Evolutionary conservation across 2,888 invertebrate genomes (phyloP), one percentile per base, ranked within the genome.

Genomic region (Palloptera scutellata): DNA sequence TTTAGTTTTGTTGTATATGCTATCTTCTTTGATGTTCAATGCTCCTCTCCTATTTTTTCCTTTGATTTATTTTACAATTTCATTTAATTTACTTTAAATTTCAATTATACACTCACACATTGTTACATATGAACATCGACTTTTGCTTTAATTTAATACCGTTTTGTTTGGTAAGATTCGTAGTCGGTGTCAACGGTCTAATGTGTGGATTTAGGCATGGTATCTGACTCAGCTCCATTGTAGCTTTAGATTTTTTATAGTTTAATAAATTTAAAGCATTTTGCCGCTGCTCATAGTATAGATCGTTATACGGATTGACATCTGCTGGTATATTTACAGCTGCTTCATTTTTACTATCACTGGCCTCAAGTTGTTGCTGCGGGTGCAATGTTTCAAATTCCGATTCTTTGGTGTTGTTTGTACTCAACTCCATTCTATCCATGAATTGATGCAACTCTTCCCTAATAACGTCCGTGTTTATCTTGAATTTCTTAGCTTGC

Each of bases 211-310:
- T 73, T 1, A 72, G 54, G 60, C 48, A 8, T n/a, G 74, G 67
- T 11, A 72, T 70, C 40, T 69, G 60, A 61, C 76, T 77, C 13
- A 77, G 68, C n/a, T 69, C 67, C 13, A 76, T 43, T 3, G 73
- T 68, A 51, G 66, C 64, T 17, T 70, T 61, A 0, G 77, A 77
- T 67, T 76, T 76, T 65, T 75, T 76, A 60, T 76, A 76, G 62
- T 71, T 70, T 55, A 75, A 62, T n/a, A 73, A 58, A 70, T 77
- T 77, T 54, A 73, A 60, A n/a, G 53, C 55, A 57, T 71, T 66
- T 66, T 76, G 72, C 3, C 76, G 70, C 30, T 66, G 72, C 19
- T 68, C 70, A 55, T 76, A 76, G 55, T 71, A 77, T 13, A 72
- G 54, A 8, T 75, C 71, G 63, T 76, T 74, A 45, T 76, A 76